Percentiles rank a stretch among this genome's conserved stretches.
Evolutionary conservation across 2,888 invertebrate genomes (phyloP).

Genomic region (Drosophila atripex): DNA sequence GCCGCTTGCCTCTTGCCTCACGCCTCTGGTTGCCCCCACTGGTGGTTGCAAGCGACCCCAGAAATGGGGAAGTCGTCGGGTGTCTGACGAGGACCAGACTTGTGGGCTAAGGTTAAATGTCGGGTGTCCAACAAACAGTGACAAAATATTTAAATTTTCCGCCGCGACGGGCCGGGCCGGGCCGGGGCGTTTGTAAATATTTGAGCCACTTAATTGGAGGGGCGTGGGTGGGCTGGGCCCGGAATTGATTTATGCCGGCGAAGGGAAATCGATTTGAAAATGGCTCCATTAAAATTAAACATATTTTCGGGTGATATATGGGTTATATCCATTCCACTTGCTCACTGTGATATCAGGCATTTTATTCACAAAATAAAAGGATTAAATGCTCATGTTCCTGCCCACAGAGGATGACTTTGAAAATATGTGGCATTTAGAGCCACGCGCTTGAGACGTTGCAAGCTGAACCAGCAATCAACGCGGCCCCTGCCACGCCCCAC

Average conservation of each 20-base stretch:
- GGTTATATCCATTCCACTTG: background rate
- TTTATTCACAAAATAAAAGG: background rate
- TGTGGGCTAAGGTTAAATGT: constrained; percentile 70
- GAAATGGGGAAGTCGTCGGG: constrained; percentile 23
- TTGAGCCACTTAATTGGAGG: constrained; percentile 76
- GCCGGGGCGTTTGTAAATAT: constrained; percentile 71
- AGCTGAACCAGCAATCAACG: constrained; percentile 68
- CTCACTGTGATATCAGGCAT: background rate
- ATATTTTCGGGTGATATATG: constrained; percentile 35
- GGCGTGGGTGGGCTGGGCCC: constrained; percentile 31
- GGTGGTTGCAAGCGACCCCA: background rate
- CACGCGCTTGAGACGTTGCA: constrained; percentile 35
- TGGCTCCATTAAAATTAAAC: constrained; percentile 26
- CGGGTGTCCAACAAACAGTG: constrained; percentile 74
- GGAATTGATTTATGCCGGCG: constrained; percentile 45
- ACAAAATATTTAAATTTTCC: constrained; percentile 75
- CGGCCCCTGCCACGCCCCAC: constrained; percentile 70
- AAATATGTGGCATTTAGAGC: constrained; percentile 18
- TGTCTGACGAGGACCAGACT: constrained; percentile 14
- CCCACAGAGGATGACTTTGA: constrained; percentile 24
- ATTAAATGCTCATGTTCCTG: background rate
- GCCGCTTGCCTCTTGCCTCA: constrained; percentile 3
- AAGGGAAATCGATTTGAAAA: constrained; percentile 45
- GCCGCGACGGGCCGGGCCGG: constrained; percentile 19
- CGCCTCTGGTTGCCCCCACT: background rate